Evolutionary conservation across 2,113 vertebrate species (phyloP), one percentile per base, ranked within the genome.

Genomic region (Gopherus flavomarginatus): DNA sequence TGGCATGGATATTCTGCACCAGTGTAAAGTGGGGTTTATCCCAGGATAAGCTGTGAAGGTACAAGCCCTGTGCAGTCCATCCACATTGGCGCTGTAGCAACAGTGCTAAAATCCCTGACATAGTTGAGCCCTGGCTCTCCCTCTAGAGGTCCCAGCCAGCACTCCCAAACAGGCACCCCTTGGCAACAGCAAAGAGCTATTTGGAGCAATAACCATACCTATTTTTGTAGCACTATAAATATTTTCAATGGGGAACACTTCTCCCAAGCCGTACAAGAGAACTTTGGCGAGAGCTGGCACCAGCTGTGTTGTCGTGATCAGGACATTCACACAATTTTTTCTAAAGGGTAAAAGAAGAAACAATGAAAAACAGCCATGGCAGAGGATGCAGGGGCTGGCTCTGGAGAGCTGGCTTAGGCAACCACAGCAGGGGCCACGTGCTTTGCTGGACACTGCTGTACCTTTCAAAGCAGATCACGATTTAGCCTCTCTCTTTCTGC

Each of bases 191-290:
- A 14, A 14, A 87, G 19, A 38, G 26, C 21, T 83, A 49, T 44
- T 11, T 49, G 47, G 21, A 56, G 50, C 49, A 29, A 82, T 12
- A 56, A 52, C 17, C 16, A 65, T 98, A 99, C 99, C 99, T 98
- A 99, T 99, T 98, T 99, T 99, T 90, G 99, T 99, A 97, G 99
- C 99, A 79, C 99, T 99, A 98, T 99, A 99, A 98, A 99, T 99
- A 98, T 99, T 99, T 97, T 99, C 99, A 21, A 99, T 99, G 87
- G 99, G 99, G 97, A 99, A 99, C 90, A 99, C 98, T 42, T 99
- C 99, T 82, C 99, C 99, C 93, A 99, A 96, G 81, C 99, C 99
- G 57, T 99, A 99, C 2, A 99, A 98, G 83, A 99, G 98, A 97
- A 99, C 99, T 95, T 99, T 99, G 84, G 99, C 99, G 97, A 99